These are phyloP conservation scores for Megastigmus dorsalis DNA, from an alignment of 2,888 invertebrate species.

Conservation along the genomic window DNA sequence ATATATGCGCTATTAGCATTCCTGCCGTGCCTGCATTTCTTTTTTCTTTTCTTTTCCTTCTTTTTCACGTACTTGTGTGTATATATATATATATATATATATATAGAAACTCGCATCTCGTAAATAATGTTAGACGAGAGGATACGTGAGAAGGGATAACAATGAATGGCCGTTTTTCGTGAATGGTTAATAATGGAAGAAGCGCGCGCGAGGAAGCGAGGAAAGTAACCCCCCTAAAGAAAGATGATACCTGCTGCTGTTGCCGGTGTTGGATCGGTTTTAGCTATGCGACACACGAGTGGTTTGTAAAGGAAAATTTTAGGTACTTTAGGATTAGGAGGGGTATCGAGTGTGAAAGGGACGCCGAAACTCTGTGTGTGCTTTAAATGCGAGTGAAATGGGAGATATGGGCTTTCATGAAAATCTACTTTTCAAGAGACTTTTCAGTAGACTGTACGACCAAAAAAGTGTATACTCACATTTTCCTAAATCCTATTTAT, in stretches of 20 bases:
- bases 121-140: constrained; percentile 38
- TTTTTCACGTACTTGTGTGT: neutral
- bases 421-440: too few relatives aligned
- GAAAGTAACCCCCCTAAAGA: constrained; percentile 2
- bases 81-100: neutral
- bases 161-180: constrained; percentile 11
- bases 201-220: neutral
- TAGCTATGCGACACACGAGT: neutral
- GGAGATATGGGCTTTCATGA: neutral
- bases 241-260: constrained; percentile 17
- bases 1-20: constrained; percentile 19
- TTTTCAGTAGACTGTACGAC: too few relatives aligned
- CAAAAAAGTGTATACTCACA: too few relatives aligned
- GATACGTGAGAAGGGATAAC: constrained; percentile 43
- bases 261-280: neutral
- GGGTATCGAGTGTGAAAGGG: neutral
- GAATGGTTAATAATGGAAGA: constrained; percentile 27
- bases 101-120: neutral
- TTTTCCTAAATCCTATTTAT: too few relatives aligned
- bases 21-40: constrained; percentile 24
- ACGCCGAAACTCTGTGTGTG: neutral
- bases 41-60: neutral
- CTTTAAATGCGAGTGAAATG: constrained; percentile 21
- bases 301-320: constrained; percentile 20
- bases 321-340: neutral